These are phyloP conservation scores for Tachystola acroxantha DNA, from an alignment of 2,888 invertebrate genomes.

Conservation along the genomic window DNA sequence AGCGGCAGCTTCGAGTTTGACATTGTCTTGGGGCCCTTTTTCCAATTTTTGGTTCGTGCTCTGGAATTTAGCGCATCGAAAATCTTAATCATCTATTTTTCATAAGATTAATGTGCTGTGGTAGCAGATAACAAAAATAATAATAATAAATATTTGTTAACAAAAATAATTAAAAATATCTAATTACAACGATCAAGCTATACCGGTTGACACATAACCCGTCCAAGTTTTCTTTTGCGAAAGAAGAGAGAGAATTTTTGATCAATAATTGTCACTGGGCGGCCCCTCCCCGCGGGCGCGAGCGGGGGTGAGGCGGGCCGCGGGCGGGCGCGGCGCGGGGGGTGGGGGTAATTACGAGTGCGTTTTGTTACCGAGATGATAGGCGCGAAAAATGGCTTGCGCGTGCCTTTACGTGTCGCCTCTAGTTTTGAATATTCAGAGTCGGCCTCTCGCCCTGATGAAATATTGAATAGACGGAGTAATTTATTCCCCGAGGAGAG, in stretches of 20 bases:
- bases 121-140: too few species aligned
- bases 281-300: constrained; percentile 46
- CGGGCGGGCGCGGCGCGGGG: constrained; percentile 30
- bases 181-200: constrained; percentile 72
- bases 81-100: too few species aligned
- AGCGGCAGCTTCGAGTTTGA: too few species aligned
- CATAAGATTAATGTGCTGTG: too few species aligned
- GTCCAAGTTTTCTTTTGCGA: constrained; percentile 79
- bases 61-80: too few species aligned
- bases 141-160: too few species aligned
- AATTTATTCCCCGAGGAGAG: constrained; percentile 74
- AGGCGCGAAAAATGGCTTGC: constrained; percentile 78
- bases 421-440: constrained; percentile 77
- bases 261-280: constrained; percentile 84
- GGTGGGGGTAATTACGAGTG: constrained; percentile 76
- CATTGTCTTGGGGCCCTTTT: too few species aligned
- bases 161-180: constrained; percentile 42
- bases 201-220: constrained; percentile 74
- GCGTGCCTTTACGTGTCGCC: constrained; percentile 77
- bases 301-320: constrained; percentile 28
- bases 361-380: constrained; percentile 79
- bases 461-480: constrained; percentile 76
- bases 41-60: too few species aligned
- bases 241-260: constrained; percentile 83
- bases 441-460: constrained; percentile 71